These are phyloP conservation scores for Pitta sordida DNA, from an alignment of 2,113 vertebrate genomes.

Conservation along the genomic window DNA sequence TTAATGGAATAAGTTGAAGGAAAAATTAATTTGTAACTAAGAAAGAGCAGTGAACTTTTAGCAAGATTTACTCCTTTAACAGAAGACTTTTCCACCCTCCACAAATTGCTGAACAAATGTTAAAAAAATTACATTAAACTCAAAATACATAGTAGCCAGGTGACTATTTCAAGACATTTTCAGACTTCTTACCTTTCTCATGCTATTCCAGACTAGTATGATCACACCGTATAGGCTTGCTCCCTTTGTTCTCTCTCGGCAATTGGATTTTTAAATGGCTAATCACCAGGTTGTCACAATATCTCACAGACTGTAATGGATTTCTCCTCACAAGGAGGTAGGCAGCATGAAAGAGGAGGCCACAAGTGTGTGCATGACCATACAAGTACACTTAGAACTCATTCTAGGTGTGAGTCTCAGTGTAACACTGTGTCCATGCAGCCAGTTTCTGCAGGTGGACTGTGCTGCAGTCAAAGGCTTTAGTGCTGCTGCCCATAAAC, in stretches of 20 bases:
- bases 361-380: background rate
- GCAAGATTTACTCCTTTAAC: background rate
- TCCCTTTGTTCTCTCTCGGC: background rate
- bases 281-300: background rate
- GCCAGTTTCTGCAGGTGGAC: background rate
- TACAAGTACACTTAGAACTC: background rate
- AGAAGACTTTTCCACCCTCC: background rate
- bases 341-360: background rate
- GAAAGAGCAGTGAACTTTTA: background rate
- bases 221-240: background rate
- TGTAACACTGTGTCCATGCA: accelerated
- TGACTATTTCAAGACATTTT: background rate
- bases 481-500: background rate
- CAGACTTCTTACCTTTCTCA: background rate
- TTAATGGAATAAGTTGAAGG: background rate
- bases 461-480: background rate
- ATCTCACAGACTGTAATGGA: background rate
- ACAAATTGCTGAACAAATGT: background rate
- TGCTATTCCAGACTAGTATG: background rate
- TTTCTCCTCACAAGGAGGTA: background rate
- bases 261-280: background rate
- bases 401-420: background rate
- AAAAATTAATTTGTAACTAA: background rate
- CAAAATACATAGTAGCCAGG: background rate
- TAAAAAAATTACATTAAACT: background rate